Base-by-base conservation (phyloP, 2,888 invertebrate genomes). In the Lepidochrysops patricia region DNA sequence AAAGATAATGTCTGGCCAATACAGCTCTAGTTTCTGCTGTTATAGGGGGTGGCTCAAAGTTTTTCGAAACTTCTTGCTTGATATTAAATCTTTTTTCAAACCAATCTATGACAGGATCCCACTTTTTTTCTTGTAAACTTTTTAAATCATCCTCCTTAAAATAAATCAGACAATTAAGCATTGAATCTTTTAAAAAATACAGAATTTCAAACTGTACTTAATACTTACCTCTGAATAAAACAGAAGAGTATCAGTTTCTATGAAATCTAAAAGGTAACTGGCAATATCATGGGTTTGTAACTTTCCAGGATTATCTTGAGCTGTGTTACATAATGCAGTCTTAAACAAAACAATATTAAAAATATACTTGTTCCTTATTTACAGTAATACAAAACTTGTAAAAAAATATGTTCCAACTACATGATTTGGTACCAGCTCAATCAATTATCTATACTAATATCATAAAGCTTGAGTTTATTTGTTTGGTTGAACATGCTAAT, bases 81-180 rank as follows among this genome's bases (percentile, higher is more conserved):
- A 96, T 93, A 70, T 92, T 87, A 81, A 94, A 97, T 67, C 94
- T 92, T 69, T 95, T 89, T 79, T 96, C 94, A 75, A 98, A 96
- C 97, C 98, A 98, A 54, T 94, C 90, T 62, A 98, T 90, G 1
- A 98, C 77, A 4, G 98, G 97, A 75, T 94, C 94, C 99, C 99
- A 99, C 76, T 96, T 93, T 68, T 92, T 84, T 60, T 90, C 82
- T 89, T 98, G 98, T 34, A 96, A 74, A 59, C 92, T 89, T 66
- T 91, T 91, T 58, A 98, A 85, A 63, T 96, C 95, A 63, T 93
- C 91, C 67, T 94, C 94, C 69, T 96, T 57, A 37, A 57, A 50
- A 54, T 29, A 15, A 50, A 19, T 32, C 12, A 52, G 32, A 35
- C 35, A 35, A 34, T 25, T 4, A 57, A 57, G 34, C 6, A 13